Evolutionary conservation across 2,797 vertebrate genomes (phyloP).

Genomic region (Adelosebastes latens): DNA sequence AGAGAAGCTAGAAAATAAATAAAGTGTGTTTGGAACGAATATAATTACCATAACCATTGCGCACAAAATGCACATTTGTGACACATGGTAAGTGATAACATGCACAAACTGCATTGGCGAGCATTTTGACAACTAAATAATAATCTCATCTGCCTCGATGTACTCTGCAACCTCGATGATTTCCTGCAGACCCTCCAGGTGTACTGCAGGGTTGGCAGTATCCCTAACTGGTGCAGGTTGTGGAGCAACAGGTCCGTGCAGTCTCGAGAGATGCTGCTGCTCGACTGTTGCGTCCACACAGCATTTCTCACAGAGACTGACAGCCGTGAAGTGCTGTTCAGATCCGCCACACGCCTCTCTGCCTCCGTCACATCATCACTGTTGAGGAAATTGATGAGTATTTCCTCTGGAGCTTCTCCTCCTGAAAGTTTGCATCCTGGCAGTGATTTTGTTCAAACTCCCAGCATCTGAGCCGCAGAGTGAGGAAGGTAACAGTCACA

Average conservation of each 20-base stretch:
- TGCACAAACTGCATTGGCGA: not conserved
- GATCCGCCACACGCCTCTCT: not conserved
- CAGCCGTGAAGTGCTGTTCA: not conserved
- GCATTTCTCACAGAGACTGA: not conserved
- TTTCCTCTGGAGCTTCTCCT: not conserved
- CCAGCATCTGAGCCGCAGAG: not conserved
- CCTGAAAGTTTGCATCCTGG: not conserved
- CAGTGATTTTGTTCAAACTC: not conserved
- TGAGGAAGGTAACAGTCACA: not conserved
- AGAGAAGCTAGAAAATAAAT: not conserved
- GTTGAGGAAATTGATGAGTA: not conserved
- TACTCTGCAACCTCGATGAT: not conserved
- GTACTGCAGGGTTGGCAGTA: not conserved
- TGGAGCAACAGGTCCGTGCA: not conserved
- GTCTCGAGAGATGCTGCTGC: not conserved
- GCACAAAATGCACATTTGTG: not conserved
- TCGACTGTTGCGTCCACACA: not conserved
- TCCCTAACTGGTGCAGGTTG: not conserved
- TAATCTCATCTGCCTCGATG: not conserved
- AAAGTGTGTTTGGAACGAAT: not conserved
- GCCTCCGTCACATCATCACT: not conserved
- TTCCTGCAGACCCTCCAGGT: not conserved
- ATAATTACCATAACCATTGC: not conserved
- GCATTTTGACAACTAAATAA: too few species aligned
- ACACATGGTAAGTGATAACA: not conserved